Percentiles rank a stretch among this genome's conserved stretches.
phyloP scores from a whole-genome alignment of 1,140 invertebrate genomes.

The Scylla paramamosain region DNA sequence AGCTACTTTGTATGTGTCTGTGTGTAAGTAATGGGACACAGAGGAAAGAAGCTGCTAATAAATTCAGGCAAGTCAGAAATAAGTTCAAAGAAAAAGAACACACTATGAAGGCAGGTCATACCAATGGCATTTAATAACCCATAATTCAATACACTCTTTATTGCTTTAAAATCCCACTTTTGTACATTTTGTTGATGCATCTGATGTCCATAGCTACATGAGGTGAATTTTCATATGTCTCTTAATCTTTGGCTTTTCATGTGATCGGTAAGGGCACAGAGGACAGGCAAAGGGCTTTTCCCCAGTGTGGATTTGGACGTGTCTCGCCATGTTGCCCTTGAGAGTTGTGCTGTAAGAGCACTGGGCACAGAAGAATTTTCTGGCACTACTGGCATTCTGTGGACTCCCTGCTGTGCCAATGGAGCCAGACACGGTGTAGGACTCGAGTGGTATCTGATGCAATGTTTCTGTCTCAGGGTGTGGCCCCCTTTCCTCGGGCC shows the following conservation, averaged over 20 bases:
- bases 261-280: constrained; percentile 50
- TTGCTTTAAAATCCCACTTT: too few species aligned
- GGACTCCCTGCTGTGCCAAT: neutral
- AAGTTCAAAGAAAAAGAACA: too few species aligned
- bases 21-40: too few species aligned
- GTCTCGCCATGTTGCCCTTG: constrained; percentile 38
- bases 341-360: constrained; percentile 56
- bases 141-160: too few species aligned
- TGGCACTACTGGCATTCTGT: neutral
- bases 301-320: constrained; percentile 50
- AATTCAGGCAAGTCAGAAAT: too few species aligned
- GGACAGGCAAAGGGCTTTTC: constrained; percentile 61
- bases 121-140: too few species aligned
- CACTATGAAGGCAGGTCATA: too few species aligned
- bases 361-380: constrained; percentile 1
- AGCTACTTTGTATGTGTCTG: too few species aligned
- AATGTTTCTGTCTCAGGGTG: constrained; percentile 52
- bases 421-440: neutral
- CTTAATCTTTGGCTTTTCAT: constrained; percentile 61
- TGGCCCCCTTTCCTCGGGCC: neutral
- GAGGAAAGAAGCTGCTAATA: too few species aligned
- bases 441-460: constrained; percentile 2
- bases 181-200: too few species aligned
- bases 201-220: too few species aligned
- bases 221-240: constrained; percentile 53